Evolutionary conservation across 35 echinoderm and acorn worm genomes (phyloP).

Genomic region (Patiria miniata): DNA sequence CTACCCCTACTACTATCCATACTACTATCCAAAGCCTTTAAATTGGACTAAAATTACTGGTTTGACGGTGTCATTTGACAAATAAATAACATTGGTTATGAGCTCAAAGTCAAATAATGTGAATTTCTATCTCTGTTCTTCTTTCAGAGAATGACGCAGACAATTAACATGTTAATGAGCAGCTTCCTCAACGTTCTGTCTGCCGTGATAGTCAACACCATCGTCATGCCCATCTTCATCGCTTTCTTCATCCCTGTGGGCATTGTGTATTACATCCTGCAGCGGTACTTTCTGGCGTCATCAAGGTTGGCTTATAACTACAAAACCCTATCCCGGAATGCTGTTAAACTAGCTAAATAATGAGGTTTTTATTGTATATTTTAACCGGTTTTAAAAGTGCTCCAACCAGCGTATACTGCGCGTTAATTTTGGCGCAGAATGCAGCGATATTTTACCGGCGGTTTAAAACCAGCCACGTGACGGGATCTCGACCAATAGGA

Average conservation of each 20-base stretch:
- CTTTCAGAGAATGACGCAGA: not conserved
- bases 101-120: too few relatives aligned
- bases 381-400: not conserved
- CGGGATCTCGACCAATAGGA: too few relatives aligned
- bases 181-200: conserved; percentile 28
- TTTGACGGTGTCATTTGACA: too few relatives aligned
- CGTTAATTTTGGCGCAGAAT: not conserved
- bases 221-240: conserved; percentile 60
- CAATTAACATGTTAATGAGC: not conserved
- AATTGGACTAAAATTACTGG: too few relatives aligned
- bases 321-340: too few relatives aligned
- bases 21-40: too few relatives aligned
- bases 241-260: conserved; percentile 40
- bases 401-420: not conserved
- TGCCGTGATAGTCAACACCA: conserved; percentile 54
- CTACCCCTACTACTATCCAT: too few relatives aligned
- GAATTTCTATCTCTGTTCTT: not conserved
- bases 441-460: too few relatives aligned
- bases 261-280: conserved; percentile 49
- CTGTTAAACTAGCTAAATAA: not conserved
- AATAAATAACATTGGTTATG: too few relatives aligned
- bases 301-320: conserved; percentile 41
- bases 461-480: too few relatives aligned
- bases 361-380: not conserved
- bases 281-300: conserved; percentile 58